Conservation (phyloP, 2,113 vertebrate species). For the Setophaga petechia region DNA sequence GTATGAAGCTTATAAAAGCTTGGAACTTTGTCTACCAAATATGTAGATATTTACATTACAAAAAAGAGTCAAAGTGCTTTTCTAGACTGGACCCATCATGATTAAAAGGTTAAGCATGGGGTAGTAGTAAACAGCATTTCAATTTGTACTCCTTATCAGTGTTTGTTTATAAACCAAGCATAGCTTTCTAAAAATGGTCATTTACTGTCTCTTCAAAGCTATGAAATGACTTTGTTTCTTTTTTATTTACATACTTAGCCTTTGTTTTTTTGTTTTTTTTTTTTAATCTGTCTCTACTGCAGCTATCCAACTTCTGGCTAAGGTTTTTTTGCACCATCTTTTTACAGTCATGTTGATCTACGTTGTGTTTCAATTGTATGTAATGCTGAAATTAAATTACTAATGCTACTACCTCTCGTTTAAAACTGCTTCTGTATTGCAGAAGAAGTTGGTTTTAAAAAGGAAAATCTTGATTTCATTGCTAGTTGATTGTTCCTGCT, state of each 20-base stretch:
- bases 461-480: neutral
- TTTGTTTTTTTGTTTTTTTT: neutral
- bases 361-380: neutral
- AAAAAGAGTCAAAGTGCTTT: slow-evolving; percentile 28
- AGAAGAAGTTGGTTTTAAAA: neutral
- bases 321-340: neutral
- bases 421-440: neutral
- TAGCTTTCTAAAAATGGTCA: neutral
- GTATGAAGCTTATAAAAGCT: neutral
- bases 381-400: neutral
- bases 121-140: slow-evolving; percentile 28
- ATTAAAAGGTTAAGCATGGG: slow-evolving; percentile 5
- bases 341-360: slow-evolving; percentile 10
- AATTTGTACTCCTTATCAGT: slow-evolving; percentile 24
- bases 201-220: neutral
- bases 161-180: slow-evolving; percentile 37
- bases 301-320: neutral
- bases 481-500: neutral
- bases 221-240: neutral
- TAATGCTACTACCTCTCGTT: neutral
- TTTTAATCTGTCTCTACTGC: neutral
- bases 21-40: neutral
- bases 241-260: slow-evolving; percentile 12
- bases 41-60: slow-evolving; percentile 6
- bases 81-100: neutral